These are phyloP conservation scores for Hyalella azteca DNA, from an alignment of 2,888 invertebrate genomes.

Conservation along the genomic window DNA sequence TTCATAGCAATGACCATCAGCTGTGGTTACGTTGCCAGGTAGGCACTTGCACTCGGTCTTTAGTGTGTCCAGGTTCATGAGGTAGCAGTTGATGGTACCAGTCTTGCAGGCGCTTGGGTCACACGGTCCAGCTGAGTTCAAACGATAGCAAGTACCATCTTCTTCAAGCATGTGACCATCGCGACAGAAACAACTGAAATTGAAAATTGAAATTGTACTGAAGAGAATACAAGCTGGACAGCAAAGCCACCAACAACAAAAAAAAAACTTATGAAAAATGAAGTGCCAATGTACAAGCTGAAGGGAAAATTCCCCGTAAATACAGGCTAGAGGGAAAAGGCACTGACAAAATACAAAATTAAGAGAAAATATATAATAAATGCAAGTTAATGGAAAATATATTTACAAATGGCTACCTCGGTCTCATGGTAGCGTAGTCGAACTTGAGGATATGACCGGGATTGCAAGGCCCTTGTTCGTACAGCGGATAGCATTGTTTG, in stretches of 20 bases:
- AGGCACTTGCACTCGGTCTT: conserved; percentile 59
- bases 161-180: conserved; percentile 59
- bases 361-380: too few relatives aligned
- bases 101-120: conserved; percentile 46
- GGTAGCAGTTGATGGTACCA: conserved; percentile 58
- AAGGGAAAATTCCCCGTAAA: too few relatives aligned
- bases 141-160: conserved; percentile 59
- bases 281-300: too few relatives aligned
- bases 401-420: too few relatives aligned
- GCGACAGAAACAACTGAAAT: conserved; percentile 59
- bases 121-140: conserved; percentile 59
- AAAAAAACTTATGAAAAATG: too few relatives aligned
- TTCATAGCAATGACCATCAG: conserved; percentile 59
- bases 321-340: too few relatives aligned
- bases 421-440: conserved; percentile 59
- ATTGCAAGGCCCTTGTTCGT: conserved; percentile 60
- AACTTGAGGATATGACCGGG: conserved; percentile 59
- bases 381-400: too few relatives aligned
- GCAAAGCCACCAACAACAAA: too few relatives aligned
- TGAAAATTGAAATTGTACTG: too few relatives aligned
- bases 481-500: conserved; percentile 58
- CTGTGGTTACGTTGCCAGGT: conserved; percentile 57
- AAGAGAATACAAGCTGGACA: too few relatives aligned
- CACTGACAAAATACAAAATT: too few relatives aligned
- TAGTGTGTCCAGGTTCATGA: conserved; percentile 59